Conservation (phyloP, 2,113 vertebrate genomes). For the Ptychochromis oligacanthus region DNA sequence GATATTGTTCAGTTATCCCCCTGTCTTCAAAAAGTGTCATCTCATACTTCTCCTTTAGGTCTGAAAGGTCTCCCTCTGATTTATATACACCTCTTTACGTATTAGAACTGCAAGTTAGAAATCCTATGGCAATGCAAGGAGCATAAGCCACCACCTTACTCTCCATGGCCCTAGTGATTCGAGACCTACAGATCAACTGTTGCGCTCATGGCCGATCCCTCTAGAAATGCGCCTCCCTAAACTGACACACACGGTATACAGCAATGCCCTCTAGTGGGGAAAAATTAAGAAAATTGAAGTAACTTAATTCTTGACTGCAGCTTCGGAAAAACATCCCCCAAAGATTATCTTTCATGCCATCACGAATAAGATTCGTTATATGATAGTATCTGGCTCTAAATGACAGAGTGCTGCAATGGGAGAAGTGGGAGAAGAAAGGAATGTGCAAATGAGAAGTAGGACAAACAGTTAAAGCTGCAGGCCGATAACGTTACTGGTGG, state of each 20-base stretch:
- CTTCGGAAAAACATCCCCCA: neutral
- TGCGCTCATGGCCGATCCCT: neutral
- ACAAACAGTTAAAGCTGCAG: neutral
- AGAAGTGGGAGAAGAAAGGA: neutral
- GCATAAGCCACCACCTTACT: neutral
- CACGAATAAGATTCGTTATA: neutral
- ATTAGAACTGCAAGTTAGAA: neutral
- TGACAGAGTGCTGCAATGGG: neutral
- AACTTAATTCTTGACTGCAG: neutral
- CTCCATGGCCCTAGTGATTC: constrained; percentile 7
- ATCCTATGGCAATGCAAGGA: neutral
- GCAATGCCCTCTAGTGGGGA: constrained; percentile 59
- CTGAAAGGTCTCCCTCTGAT: neutral
- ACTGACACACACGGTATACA: neutral
- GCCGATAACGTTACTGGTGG: neutral
- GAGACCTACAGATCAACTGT: neutral
- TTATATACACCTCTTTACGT: neutral
- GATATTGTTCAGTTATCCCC: neutral
- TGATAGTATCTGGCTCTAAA: neutral
- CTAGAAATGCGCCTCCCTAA: neutral
- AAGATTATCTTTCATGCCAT: neutral
- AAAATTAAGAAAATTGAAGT: neutral
- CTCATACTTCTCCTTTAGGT: neutral
- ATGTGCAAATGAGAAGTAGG: neutral
- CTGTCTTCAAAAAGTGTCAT: neutral